Evolutionary conservation across 2,888 invertebrate genomes (phyloP).

Genomic region (Epicampocera succincta): DNA sequence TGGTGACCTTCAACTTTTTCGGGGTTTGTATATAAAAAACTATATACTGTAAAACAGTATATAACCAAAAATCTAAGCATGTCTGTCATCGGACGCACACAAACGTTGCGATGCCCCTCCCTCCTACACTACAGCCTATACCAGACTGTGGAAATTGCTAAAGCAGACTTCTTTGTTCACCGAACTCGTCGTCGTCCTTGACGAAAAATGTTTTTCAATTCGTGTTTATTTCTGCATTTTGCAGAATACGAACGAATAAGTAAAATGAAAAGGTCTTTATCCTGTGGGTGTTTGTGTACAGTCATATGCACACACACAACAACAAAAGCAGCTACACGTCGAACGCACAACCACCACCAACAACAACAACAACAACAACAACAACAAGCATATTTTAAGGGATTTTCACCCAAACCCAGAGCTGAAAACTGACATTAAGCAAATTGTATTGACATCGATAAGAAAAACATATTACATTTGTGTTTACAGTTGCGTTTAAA

Average conservation of each 20-base stretch:
- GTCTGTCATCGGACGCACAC: conserved; percentile 1
- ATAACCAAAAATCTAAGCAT: conserved; percentile 4
- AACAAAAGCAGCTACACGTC: not conserved
- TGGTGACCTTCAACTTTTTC: conserved; percentile 79
- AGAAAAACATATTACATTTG: too few species aligned
- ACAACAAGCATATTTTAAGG: not conserved
- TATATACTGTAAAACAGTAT: not conserved
- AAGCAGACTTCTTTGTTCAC: conserved; percentile 62
- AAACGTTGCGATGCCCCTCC: not conserved
- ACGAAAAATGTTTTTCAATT: conserved; percentile 37
- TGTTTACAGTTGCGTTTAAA: too few species aligned
- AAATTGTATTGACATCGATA: too few species aligned
- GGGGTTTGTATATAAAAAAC: conserved; percentile 6
- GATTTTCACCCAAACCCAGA: not conserved
- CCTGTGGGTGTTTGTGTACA: conserved; percentile 51
- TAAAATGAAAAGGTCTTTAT: conserved; percentile 62
- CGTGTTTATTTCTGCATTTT: conserved; percentile 21
- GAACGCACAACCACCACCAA: not conserved
- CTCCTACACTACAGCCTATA: not conserved
- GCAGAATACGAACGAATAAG: not conserved
- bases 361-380: not conserved
- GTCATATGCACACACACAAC: not conserved
- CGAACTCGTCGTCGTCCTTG: conserved; percentile 67
- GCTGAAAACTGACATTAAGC: too few species aligned
- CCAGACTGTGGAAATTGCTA: not conserved